Conservation (phyloP, 53 echinoderm and acorn worm genomes). For the Mesocentrotus franciscanus region DNA sequence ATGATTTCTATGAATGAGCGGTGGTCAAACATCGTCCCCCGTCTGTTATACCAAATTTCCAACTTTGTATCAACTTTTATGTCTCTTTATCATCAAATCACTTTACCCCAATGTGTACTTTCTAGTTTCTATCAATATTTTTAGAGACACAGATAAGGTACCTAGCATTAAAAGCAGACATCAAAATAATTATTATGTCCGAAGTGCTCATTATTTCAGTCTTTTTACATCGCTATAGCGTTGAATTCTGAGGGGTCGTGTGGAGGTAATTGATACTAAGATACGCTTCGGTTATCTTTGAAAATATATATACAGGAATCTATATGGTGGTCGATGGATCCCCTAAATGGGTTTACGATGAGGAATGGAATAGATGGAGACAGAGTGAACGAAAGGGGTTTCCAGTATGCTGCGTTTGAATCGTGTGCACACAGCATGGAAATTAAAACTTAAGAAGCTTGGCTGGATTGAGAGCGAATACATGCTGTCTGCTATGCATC, state of each 20-base stretch:
- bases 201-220: constrained; percentile 37
- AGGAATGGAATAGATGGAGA: not conserved
- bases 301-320: constrained; percentile 36
- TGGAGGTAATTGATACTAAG: constrained; percentile 42
- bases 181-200: not conserved
- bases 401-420: constrained; percentile 43
- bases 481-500: not conserved
- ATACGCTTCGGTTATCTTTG: constrained; percentile 48
- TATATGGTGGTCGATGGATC: not conserved
- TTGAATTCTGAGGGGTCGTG: constrained; percentile 1
- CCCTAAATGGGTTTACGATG: not conserved
- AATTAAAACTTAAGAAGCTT: constrained; percentile 64
- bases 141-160: not conserved
- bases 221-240: not conserved
- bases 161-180: not conserved
- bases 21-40: not conserved
- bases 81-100: not conserved
- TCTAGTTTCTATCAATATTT: not conserved
- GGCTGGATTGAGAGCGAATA: constrained; percentile 23
- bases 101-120: constrained; percentile 10
- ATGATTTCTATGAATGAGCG: not conserved
- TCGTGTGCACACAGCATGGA: constrained; percentile 69
- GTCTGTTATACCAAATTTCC: not conserved
- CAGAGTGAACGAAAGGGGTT: not conserved
- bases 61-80: not conserved